A percentile compares a stretch with the other conserved stretches of the same genome.
These are phyloP conservation scores for Heliconius charithonia DNA, from an alignment of 2,888 invertebrate genomes.

Conservation along the genomic window DNA sequence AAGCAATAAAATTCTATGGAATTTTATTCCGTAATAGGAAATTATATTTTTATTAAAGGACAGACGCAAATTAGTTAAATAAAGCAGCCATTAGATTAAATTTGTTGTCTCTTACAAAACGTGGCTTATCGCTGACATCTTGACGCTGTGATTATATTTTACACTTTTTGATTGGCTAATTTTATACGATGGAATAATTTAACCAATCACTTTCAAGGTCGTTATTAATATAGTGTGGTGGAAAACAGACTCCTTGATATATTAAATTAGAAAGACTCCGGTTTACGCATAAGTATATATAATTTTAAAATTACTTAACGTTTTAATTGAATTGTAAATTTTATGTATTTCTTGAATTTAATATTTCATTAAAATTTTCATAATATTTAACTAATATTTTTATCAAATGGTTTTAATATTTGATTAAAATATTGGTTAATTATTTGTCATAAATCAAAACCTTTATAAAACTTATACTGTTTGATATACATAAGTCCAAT, in stretches of 20 bases:
- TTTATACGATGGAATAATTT: not conserved
- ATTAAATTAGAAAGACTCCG: slow-evolving; percentile 14
- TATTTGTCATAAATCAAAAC: too few species aligned
- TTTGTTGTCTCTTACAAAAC: slow-evolving; percentile 54
- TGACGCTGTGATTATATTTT: slow-evolving; percentile 43
- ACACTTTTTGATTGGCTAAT: slow-evolving; percentile 39
- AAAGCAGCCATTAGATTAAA: slow-evolving; percentile 62
- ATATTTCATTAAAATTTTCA: too few species aligned
- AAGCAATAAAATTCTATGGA: not conserved
- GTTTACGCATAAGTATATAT: not conserved
- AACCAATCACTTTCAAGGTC: slow-evolving; percentile 33
- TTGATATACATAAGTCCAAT: too few species aligned
- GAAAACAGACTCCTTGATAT: slow-evolving; percentile 36
- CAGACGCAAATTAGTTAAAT: slow-evolving; percentile 59
- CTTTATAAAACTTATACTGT: too few species aligned
- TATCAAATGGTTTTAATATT: too few species aligned
- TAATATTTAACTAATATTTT: too few species aligned
- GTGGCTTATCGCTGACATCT: slow-evolving; percentile 44
- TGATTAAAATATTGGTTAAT: too few species aligned
- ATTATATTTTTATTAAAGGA: slow-evolving; percentile 48
- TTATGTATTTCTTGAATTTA: not conserved
- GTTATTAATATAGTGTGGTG: slow-evolving; percentile 4
- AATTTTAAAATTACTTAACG: not conserved
- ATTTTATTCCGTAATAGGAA: slow-evolving; percentile 20
- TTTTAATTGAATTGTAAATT: not conserved